Conservation (phyloP, 2,797 vertebrate species). For the Chanos chanos region DNA sequence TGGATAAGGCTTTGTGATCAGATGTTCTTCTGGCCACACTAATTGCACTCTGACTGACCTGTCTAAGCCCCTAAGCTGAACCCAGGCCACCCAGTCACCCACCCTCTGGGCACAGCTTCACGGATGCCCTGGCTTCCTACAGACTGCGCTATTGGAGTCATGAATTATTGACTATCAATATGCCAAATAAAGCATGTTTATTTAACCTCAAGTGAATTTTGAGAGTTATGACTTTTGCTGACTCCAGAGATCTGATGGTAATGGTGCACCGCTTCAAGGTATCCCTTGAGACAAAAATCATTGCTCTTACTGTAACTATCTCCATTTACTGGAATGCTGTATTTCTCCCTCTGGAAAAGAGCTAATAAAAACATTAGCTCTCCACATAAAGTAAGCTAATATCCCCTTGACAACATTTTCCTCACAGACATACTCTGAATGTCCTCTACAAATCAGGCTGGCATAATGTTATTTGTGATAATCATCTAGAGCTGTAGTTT, state of each 20-base stretch:
- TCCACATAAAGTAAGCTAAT: conserved; percentile 10
- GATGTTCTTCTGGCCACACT: conserved; percentile 69
- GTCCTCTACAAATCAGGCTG: too few species aligned
- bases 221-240: too few species aligned
- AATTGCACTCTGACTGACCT: conserved; percentile 67
- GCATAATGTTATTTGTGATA: too few species aligned
- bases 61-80: conserved; percentile 59
- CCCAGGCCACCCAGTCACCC: conserved; percentile 26
- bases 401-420: conserved; percentile 18
- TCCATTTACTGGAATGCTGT: conserved; percentile 45
- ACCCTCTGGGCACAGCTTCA: conserved; percentile 5
- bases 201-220: conserved; percentile 36
- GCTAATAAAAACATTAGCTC: conserved; percentile 42
- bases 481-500: too few species aligned
- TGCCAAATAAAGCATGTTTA: conserved; percentile 31
- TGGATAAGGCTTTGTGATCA: conserved; percentile 67
- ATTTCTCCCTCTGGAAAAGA: conserved; percentile 23
- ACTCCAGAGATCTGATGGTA: too few species aligned
- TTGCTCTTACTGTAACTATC: conserved; percentile 48
- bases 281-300: conserved; percentile 41
- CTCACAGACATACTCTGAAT: too few species aligned
- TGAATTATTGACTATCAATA: conserved; percentile 36
- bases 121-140: conserved; percentile 12
- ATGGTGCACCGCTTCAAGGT: conserved; percentile 44
- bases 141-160: conserved; percentile 21